These are phyloP conservation scores for Engystomops pustulosus DNA, from an alignment of 2,113 vertebrate species.

Conservation along the genomic window DNA sequence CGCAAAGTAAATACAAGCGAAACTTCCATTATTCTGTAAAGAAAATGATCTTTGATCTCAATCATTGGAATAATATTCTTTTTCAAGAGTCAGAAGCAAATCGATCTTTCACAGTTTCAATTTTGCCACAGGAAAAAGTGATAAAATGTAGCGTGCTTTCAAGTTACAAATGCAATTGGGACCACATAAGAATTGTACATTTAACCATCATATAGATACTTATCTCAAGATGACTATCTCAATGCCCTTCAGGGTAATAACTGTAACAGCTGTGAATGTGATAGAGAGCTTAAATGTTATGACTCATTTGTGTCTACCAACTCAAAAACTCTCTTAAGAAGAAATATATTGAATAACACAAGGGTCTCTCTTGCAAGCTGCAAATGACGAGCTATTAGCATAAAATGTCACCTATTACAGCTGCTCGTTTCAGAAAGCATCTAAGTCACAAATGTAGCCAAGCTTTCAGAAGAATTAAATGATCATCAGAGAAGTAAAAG, in stretches of 20 bases:
- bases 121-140: conserved; percentile 64
- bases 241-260: conserved; percentile 70
- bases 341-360: conserved; percentile 62
- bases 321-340: conserved; percentile 65
- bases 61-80: conserved; percentile 67
- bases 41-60: conserved; percentile 69
- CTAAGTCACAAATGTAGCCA: conserved; percentile 63
- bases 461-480: conserved; percentile 67
- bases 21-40: conserved; percentile 71
- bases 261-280: conserved; percentile 67
- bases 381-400: conserved; percentile 71
- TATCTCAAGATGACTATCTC: conserved; percentile 68
- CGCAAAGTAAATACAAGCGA: conserved; percentile 55
- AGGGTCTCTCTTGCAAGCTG: conserved; percentile 64
- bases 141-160: conserved; percentile 68
- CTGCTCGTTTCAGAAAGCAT: conserved; percentile 67
- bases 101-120: conserved; percentile 65
- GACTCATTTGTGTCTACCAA: conserved; percentile 69
- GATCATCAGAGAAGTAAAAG: conserved; percentile 61
- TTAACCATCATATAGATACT: conserved; percentile 64
- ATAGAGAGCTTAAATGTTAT: conserved; percentile 67
- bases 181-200: conserved; percentile 70
- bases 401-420: conserved; percentile 68
- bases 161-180: conserved; percentile 70
- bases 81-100: conserved; percentile 65